Evolutionary conservation across 1,140 invertebrate genomes (phyloP), one percentile per base, ranked within the genome.

Genomic region (Pectinophora gossypiella): DNA sequence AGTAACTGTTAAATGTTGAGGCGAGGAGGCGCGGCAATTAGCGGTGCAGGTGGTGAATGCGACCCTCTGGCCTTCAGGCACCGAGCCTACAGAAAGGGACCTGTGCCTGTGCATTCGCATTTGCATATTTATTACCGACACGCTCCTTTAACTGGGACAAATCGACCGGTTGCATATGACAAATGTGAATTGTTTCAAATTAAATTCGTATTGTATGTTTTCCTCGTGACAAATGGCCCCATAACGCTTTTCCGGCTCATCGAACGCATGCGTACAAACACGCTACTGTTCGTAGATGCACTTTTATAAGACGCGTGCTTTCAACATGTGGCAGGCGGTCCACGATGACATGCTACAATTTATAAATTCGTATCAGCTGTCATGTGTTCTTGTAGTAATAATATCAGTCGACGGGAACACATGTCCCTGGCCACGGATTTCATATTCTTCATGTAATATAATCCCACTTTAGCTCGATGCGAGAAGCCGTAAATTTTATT

Each of bases 21-120:
- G 13, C 36, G 10, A 40, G 36, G 36, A 40, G 36, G 36, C 10
- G 36, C 78, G 77, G 80, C 73, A 82, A 85, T 85, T 84, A 84
- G 78, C 75, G 67, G 75, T 82, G 59, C 72, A 75, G 71, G 71
- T 85, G 80, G 69, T 82, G 82, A 85, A 77, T 74, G 66, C 68
- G 72, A 75, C 70, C 76, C 70, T 57, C 51, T 70, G 70, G 68
- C 76, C 72, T 68, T 54, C 27, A 19, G 53, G 48, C 35, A 20
- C n/a, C 52, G 60, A 64, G 48, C 55, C 54, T 59, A 38, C 48
- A 61, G 58, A 51, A 54, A 66, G 60, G 61, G 45, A 60, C 56
- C 51, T 56, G 61, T 51, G 23, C 23, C 5, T 27, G n/a, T 15
- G 57, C 61, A 66, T 75, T 55, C 54, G 46, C 58, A 73, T 78